Conservation (phyloP, 2,888 invertebrate genomes). For the Crematogaster levior region DNA sequence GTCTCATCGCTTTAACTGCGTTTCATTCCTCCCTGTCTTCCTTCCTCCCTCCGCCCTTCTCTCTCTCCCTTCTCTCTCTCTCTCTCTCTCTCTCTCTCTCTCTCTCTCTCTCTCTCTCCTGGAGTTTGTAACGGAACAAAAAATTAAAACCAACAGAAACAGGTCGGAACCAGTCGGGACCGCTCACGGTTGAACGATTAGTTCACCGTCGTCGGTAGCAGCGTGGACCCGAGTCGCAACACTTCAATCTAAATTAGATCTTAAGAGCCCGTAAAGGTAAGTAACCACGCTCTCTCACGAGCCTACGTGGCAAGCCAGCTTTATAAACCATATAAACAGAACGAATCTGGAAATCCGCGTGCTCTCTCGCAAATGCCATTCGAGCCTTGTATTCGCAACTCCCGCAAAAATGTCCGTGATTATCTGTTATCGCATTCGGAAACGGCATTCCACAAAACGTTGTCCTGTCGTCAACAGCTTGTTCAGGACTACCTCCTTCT, state of each 20-base stretch:
- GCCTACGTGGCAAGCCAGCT: conserved; percentile 45
- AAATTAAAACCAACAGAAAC: conserved; percentile 50
- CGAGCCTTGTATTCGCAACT: background rate
- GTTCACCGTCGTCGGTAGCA: conserved; percentile 72
- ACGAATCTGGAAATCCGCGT: conserved; percentile 45
- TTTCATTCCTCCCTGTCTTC: background rate
- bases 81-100: background rate
- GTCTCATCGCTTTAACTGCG: conserved; percentile 15
- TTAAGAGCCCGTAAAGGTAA: conserved; percentile 79
- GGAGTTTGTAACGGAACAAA: conserved; percentile 19
- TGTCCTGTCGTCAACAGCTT: conserved; percentile 19
- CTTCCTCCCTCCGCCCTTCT: too few relatives aligned
- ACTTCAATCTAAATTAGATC: conserved; percentile 85
- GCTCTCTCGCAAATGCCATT: conserved; percentile 42
- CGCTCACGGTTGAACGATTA: conserved; percentile 58
- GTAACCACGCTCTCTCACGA: conserved; percentile 62
- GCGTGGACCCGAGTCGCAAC: conserved; percentile 66
- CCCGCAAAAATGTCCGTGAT: background rate
- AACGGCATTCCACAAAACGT: conserved; percentile 35
- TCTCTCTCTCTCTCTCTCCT: background rate
- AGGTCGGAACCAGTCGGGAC: conserved; percentile 36
- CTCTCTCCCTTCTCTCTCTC: background rate
- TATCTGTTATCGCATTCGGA: conserved; percentile 42
- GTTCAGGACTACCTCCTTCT: background rate
- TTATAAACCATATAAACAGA: conserved; percentile 44